phyloP scores from a whole-genome alignment of 2,113 vertebrate genomes.

The Chlorodrepanis virens region DNA sequence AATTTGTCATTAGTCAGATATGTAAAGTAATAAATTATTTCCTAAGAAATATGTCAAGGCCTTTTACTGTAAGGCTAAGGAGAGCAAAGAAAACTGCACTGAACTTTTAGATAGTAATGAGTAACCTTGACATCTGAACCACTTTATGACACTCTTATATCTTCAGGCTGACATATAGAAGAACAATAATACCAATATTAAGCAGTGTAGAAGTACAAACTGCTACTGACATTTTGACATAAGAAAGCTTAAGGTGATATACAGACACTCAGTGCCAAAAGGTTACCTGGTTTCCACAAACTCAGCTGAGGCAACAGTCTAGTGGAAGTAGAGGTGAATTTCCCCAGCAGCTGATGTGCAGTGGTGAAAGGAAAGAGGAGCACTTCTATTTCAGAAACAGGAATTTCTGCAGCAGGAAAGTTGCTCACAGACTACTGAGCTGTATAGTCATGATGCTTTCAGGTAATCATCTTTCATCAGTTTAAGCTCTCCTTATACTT shows the following conservation, averaged over 20 bases:
- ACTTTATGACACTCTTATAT: neutral
- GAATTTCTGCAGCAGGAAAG: neutral
- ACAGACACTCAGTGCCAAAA: neutral
- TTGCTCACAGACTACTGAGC: neutral
- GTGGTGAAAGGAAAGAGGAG: neutral
- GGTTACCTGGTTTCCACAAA: neutral
- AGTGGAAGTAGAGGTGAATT: neutral
- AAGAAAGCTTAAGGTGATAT: constrained; percentile 10
- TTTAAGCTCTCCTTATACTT: neutral
- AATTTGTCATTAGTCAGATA: neutral
- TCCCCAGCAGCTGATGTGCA: neutral
- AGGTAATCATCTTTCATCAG: neutral
- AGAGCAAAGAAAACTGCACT: neutral
- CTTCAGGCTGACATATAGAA: constrained; percentile 7
- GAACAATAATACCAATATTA: neutral
- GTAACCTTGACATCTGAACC: constrained; percentile 20
- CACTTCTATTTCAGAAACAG: neutral
- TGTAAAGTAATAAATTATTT: neutral
- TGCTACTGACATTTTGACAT: neutral
- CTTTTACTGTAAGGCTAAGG: neutral
- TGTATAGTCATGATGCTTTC: neutral
- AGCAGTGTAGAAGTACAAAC: neutral
- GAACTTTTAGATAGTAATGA: neutral
- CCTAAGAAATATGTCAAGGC: neutral
- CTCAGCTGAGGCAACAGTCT: neutral